Percentiles rank a stretch among this genome's conserved stretches.
Conservation (phyloP, 2,888 invertebrate genomes). For the Linhomoeus sp. region DNA sequence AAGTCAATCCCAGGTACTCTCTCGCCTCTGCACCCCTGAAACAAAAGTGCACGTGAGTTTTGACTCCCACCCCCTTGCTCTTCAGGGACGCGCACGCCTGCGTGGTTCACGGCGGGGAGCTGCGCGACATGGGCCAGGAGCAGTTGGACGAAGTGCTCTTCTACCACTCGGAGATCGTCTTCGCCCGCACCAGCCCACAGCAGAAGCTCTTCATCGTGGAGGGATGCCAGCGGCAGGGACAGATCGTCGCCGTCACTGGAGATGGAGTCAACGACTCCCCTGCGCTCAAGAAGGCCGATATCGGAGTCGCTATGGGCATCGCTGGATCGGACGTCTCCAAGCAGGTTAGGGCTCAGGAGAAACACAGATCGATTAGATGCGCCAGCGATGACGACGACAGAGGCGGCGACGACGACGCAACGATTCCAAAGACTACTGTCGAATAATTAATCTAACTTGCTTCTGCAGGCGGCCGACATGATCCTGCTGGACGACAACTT, state of each 20-base stretch:
- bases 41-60: no score
- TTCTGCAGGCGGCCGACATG: constrained; percentile 83
- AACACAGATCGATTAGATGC: no score
- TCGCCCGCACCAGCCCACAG: constrained; percentile 31
- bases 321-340: constrained; percentile 44
- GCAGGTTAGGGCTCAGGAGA: no score
- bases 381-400: no score
- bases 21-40: no score
- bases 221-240: constrained; percentile 39
- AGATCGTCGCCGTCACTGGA: constrained; percentile 41
- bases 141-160: constrained; percentile 26
- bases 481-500: no score
- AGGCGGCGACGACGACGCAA: no score
- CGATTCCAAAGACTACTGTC: no score
- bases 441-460: constrained; percentile 99
- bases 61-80: no score
- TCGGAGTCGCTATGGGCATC: constrained; percentile 35
- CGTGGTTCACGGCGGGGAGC: constrained; percentile 28
- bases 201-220: constrained; percentile 40
- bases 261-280: constrained; percentile 43
- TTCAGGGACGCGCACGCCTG: constrained; percentile 21
- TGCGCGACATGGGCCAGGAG: constrained; percentile 23
- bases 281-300: constrained; percentile 41
- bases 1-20: constrained; percentile 41
- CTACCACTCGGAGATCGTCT: constrained; percentile 30